Conservation (phyloP, 2,113 vertebrate species). For the Corythaeola cristata region DNA sequence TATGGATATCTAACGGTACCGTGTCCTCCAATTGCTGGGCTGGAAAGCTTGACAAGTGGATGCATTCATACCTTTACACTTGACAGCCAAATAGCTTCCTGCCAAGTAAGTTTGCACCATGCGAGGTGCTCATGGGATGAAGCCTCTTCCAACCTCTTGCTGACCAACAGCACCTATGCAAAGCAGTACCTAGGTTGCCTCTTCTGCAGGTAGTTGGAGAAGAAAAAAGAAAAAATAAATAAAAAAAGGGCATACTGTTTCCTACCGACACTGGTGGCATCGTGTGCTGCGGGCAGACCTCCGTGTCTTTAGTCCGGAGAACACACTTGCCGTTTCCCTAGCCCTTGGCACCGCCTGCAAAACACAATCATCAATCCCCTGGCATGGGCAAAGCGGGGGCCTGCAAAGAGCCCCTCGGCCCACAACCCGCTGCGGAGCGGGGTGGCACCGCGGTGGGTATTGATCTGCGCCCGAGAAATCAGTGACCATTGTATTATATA, state of each 20-base stretch:
- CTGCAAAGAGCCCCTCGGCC: slow-evolving; percentile 18
- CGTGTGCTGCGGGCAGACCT: accelerated
- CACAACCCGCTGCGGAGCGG: neutral
- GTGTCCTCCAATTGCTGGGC: neutral
- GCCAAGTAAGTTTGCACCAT: neutral
- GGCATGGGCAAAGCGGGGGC: neutral
- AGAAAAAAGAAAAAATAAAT: no score
- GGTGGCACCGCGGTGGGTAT: slow-evolving; percentile 56
- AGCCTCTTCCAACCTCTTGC: neutral
- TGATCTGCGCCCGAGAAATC: slow-evolving; percentile 70
- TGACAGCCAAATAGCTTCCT: neutral
- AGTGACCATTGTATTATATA: slow-evolving; percentile 75
- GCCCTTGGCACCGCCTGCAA: neutral
- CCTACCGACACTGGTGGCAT: no score
- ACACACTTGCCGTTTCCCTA: neutral
- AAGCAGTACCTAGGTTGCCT: neutral
- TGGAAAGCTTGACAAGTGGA: neutral
- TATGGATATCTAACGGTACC: neutral
- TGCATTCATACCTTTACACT: neutral
- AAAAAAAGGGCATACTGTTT: accelerated
- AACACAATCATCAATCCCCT: slow-evolving; percentile 10
- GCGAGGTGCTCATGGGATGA: accelerated
- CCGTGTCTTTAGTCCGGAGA: neutral
- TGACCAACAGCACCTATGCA: neutral
- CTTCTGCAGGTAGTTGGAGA: neutral